A percentile compares a stretch with the other conserved stretches of the same genome.
Evolutionary conservation across 2,113 vertebrate species (phyloP).

Genomic region (Notothenia rossii): DNA sequence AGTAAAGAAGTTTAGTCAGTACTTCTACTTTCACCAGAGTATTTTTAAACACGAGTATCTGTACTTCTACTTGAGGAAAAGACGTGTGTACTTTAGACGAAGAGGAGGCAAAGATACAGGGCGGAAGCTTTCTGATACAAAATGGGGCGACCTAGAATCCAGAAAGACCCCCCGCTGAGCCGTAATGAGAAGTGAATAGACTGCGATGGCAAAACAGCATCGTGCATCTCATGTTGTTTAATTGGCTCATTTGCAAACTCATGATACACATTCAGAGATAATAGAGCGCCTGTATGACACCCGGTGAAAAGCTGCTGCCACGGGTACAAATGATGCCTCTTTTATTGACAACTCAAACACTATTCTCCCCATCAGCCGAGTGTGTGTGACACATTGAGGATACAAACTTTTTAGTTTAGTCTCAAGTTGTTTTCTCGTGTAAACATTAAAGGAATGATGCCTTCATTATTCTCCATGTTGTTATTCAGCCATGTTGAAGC

Average conservation of each 20-base stretch:
- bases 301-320: background rate
- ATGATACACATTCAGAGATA: slow-evolving; percentile 49
- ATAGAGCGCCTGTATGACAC: slow-evolving; percentile 18
- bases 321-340: slow-evolving; percentile 32
- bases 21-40: too few relatives aligned
- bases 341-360: slow-evolving; percentile 26
- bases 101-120: slow-evolving; percentile 22
- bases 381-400: slow-evolving; percentile 20
- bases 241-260: slow-evolving; percentile 70
- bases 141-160: slow-evolving; percentile 37
- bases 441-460: slow-evolving; percentile 21
- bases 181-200: slow-evolving; percentile 55
- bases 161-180: slow-evolving; percentile 56
- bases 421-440: background rate
- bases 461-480: slow-evolving; percentile 24
- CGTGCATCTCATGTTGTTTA: slow-evolving; percentile 53
- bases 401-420: slow-evolving; percentile 15
- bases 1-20: too few relatives aligned
- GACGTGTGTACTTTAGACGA: background rate
- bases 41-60: too few relatives aligned
- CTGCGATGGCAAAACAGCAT: slow-evolving; percentile 29
- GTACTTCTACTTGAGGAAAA: too few relatives aligned
- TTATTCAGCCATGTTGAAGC: slow-evolving; percentile 10
- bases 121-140: background rate
- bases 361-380: background rate